Base-by-base conservation (phyloP, 92 coral and sea anemone genomes). In the Phenganax subtilis region DNA sequence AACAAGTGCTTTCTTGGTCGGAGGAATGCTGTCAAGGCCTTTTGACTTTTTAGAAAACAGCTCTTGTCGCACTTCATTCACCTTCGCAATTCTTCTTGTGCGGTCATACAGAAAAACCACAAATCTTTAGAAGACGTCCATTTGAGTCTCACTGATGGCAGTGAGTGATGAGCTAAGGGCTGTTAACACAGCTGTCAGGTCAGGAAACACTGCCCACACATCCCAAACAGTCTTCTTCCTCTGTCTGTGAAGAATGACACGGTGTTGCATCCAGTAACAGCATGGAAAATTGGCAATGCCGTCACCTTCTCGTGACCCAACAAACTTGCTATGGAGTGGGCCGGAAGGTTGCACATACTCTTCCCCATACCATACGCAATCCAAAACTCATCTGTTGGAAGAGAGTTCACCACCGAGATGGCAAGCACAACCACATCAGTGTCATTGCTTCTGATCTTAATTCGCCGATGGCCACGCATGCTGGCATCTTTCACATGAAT, bases 361-460 rank as follows among this genome's bases (percentile, higher is more conserved):
- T 89, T 84, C 64, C 88, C 91, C 51, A 78, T 56, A 0, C 88
- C 88, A 58, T 67, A 87, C 1, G 77, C 15, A 1, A 77, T 60
- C 86, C 88, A 87, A 16, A 84, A 67, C 52, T 89, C 86, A 29
- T 89, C 82, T 8, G 54, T 81, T 3, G 68, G 80, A 31, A 89
- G 25, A 9, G 85, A 64, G 69, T 56, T 72, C 11, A 59, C 89
- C 0, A 80, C 79, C 62, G 91, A 80, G 51, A 86, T 63, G 25
- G 92, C 92, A 14, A 90, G 86, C 63, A 87, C 89, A 47, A 90
- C 86, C 55, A 90, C 93, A 61, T 90, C 93, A 29, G 89, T 90
- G 81, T 89, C 91, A 20, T 85, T 85, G 71, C 70, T 81, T 60
- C 86, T 51, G n/a, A 90, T 82, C 86, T 54, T 85, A 28, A 89